These are phyloP conservation scores for Rafetus swinhoei DNA, from an alignment of 2,113 vertebrate genomes.

Conservation along the genomic window DNA sequence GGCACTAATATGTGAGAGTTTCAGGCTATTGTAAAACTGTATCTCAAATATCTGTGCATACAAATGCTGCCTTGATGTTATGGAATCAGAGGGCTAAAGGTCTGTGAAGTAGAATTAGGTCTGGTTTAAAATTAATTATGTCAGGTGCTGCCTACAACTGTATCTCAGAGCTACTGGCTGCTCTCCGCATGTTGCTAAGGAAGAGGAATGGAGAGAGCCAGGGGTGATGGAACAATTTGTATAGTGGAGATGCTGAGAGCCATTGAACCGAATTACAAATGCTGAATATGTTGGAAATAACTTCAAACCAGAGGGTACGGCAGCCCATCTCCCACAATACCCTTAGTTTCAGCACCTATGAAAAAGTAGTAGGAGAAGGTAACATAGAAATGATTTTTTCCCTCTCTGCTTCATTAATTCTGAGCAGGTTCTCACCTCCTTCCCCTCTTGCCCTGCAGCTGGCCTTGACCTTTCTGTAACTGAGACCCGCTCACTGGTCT, in stretches of 20 bases:
- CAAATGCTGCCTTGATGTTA: constrained; percentile 24
- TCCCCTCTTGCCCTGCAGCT: not conserved
- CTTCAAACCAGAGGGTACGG: too few species aligned
- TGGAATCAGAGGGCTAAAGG: not conserved
- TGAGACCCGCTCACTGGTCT: not conserved
- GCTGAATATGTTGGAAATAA: too few species aligned
- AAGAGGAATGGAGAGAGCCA: not conserved
- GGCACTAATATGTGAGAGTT: not conserved
- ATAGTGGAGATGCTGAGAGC: too few species aligned
- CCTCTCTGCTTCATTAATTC: constrained; percentile 4
- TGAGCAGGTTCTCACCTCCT: not conserved
- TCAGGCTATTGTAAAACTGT: not conserved
- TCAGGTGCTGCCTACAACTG: constrained; percentile 3
- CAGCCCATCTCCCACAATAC: too few species aligned
- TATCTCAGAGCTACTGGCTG: not conserved
- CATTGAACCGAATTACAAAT: too few species aligned
- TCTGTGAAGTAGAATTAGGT: not conserved
- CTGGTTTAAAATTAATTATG: constrained; percentile 33
- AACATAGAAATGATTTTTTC: not conserved
- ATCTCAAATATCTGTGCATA: not conserved
- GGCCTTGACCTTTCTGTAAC: not conserved
- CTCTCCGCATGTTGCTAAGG: constrained; percentile 15
- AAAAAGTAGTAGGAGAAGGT: not conserved
- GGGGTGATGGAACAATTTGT: not conserved
- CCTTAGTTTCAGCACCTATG: too few species aligned